phyloP scores from a whole-genome alignment of 1,140 invertebrate species.

The Homalodisca vitripennis region DNA sequence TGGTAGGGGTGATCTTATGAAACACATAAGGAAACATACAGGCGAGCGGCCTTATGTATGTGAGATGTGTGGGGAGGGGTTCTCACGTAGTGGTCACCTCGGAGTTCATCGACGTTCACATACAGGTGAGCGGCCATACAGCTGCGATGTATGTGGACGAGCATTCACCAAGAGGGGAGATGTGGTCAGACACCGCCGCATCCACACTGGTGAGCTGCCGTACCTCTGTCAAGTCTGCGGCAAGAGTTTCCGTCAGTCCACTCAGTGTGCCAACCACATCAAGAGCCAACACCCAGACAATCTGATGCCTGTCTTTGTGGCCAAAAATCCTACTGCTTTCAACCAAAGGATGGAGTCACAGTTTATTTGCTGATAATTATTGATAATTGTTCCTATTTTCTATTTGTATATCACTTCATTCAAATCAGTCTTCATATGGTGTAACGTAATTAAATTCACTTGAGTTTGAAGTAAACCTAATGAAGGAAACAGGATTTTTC shows the following conservation, averaged over 20 bases:
- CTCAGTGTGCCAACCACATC: conserved; percentile 38
- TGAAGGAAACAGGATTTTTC: too few relatives aligned
- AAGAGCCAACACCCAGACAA: conserved; percentile 35
- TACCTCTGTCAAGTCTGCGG: conserved; percentile 60
- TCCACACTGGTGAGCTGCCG: conserved; percentile 60
- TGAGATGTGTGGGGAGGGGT: conserved; percentile 48
- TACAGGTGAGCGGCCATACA: conserved; percentile 40
- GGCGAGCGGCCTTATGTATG: conserved; percentile 50
- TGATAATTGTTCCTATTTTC: too few relatives aligned
- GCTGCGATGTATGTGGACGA: conserved; percentile 38
- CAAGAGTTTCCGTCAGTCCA: conserved; percentile 50
- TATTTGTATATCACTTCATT: too few relatives aligned
- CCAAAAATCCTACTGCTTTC: conserved; percentile 18
- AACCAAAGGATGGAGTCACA: too few relatives aligned
- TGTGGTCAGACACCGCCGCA: conserved; percentile 35
- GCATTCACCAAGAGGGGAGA: conserved; percentile 39
- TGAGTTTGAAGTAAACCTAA: too few relatives aligned
- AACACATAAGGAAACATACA: conserved; percentile 40
- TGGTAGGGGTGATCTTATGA: conserved; percentile 31
- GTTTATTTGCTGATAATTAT: too few relatives aligned
- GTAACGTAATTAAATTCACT: too few relatives aligned
- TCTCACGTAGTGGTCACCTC: conserved; percentile 42
- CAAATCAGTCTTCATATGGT: too few relatives aligned
- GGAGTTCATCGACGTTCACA: conserved; percentile 39
- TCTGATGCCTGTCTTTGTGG: not conserved